Conservation (phyloP, 2,888 invertebrate genomes). For the Gasteruption jaculator region DNA sequence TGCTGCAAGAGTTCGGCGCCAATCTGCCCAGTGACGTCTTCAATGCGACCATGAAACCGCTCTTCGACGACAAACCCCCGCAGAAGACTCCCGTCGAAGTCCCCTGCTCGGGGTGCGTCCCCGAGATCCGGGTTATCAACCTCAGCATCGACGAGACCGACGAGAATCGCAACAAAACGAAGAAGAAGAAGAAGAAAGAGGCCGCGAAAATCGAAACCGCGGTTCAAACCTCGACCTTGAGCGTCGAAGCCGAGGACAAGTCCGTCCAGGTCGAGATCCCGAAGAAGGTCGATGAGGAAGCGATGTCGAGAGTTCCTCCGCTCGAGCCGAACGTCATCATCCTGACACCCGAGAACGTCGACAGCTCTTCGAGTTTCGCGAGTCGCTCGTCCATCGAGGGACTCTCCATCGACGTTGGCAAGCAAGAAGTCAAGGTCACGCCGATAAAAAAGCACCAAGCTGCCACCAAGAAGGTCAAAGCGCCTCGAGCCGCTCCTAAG, state of each 20-base stretch:
- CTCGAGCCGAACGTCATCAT: constrained; percentile 39
- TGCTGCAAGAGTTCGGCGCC: constrained; percentile 42
- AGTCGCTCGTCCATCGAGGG: constrained; percentile 29
- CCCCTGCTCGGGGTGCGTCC: no score
- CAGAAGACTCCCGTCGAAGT: constrained; percentile 5
- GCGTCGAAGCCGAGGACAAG: constrained; percentile 21
- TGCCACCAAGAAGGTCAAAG: constrained; percentile 16
- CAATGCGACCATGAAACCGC: constrained; percentile 36
- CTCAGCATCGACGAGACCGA: constrained; percentile 30
- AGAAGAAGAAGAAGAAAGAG: constrained; percentile 15
- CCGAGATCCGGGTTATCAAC: constrained; percentile 42
- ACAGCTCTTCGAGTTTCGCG: constrained; percentile 28
- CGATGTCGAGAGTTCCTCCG: constrained; percentile 17
- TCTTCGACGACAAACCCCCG: constrained; percentile 26
- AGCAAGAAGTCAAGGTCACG: constrained; percentile 34
- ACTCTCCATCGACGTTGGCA: constrained; percentile 34
- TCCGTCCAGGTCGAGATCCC: constrained; percentile 24
- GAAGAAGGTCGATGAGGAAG: neutral
- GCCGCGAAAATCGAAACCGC: constrained; percentile 32
- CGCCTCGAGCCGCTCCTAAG: constrained; percentile 25
- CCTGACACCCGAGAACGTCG: constrained; percentile 29
- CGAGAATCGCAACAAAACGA: constrained; percentile 12
- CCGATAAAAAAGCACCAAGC: constrained; percentile 27
- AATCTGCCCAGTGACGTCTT: constrained; percentile 41
- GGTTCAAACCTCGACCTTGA: constrained; percentile 30